A percentile compares a stretch with the other conserved stretches of the same genome.
Evolutionary conservation across 1,140 invertebrate species (phyloP).

Genomic region (Cydia fagiglandana): DNA sequence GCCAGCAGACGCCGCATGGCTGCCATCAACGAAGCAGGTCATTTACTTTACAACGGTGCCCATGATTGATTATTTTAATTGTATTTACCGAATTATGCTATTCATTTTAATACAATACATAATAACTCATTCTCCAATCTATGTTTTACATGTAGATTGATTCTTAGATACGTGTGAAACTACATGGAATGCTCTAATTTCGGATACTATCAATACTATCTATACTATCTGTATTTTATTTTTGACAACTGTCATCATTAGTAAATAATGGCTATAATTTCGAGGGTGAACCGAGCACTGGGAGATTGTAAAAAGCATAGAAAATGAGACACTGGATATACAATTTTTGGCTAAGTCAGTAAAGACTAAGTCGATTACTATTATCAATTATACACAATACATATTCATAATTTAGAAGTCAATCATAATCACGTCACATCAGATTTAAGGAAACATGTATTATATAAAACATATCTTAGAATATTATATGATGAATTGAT

Average conservation of each 20-base stretch:
- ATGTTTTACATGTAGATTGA: constrained; percentile 40
- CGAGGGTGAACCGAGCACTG: constrained; percentile 49
- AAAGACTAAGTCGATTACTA: background rate
- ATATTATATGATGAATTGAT: constrained; percentile 31
- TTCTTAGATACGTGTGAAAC: constrained; percentile 44
- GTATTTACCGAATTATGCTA: constrained; percentile 54
- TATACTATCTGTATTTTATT: constrained; percentile 9
- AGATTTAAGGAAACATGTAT: constrained; percentile 30
- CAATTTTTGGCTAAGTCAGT: background rate
- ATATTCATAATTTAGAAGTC: constrained; percentile 30
- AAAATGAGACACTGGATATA: constrained; percentile 20
- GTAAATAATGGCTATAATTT: constrained; percentile 49
- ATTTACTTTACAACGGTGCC: constrained; percentile 19
- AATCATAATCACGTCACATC: constrained; percentile 30
- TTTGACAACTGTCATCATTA: constrained; percentile 38
- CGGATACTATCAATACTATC: constrained; percentile 40
- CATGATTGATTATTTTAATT: constrained; percentile 34
- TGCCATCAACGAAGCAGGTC: background rate
- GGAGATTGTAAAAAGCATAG: background rate
- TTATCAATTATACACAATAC: background rate
- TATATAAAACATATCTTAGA: constrained; percentile 32
- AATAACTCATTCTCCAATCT: constrained; percentile 45
- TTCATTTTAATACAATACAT: constrained; percentile 48
- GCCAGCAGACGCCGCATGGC: background rate
- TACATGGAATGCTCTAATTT: constrained; percentile 66